Percentiles rank a stretch among this genome's conserved stretches.
Conservation (phyloP, 1,140 invertebrate species). For the Anoplolepis gracilipes region DNA sequence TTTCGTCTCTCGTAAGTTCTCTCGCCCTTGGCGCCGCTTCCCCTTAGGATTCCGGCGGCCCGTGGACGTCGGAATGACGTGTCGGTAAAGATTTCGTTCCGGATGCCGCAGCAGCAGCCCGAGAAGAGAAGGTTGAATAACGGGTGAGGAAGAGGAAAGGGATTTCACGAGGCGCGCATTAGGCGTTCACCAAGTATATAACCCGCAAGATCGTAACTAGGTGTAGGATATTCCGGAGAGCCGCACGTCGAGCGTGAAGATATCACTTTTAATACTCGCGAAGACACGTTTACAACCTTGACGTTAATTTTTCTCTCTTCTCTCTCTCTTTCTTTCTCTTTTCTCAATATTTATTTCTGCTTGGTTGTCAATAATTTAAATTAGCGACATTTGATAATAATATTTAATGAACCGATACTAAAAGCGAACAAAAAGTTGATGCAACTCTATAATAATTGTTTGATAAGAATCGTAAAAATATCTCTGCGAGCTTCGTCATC, state of each 20-base stretch:
- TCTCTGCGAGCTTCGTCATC: neutral
- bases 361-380: neutral
- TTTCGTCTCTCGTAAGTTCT: neutral
- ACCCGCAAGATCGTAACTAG: slow-evolving; percentile 52
- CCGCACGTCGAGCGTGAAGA: slow-evolving; percentile 61
- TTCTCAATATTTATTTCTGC: neutral
- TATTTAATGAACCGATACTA: neutral
- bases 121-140: slow-evolving; percentile 56
- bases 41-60: slow-evolving; percentile 46
- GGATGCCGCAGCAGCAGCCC: slow-evolving; percentile 43
- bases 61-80: slow-evolving; percentile 66
- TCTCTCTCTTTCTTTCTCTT: neutral
- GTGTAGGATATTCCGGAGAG: slow-evolving; percentile 45
- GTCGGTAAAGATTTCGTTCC: slow-evolving; percentile 71
- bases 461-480: neutral
- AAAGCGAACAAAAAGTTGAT: neutral
- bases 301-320: slow-evolving; percentile 44
- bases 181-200: slow-evolving; percentile 45
- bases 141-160: neutral
- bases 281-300: slow-evolving; percentile 27
- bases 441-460: neutral
- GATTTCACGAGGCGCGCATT: slow-evolving; percentile 34
- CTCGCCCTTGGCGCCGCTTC: slow-evolving; percentile 7
- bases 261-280: slow-evolving; percentile 62
- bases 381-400: slow-evolving; percentile 2